Evolutionary conservation across 2,797 vertebrate genomes (phyloP), one percentile per base, ranked within the genome.

Genomic region (Sitta carolinensis): DNA sequence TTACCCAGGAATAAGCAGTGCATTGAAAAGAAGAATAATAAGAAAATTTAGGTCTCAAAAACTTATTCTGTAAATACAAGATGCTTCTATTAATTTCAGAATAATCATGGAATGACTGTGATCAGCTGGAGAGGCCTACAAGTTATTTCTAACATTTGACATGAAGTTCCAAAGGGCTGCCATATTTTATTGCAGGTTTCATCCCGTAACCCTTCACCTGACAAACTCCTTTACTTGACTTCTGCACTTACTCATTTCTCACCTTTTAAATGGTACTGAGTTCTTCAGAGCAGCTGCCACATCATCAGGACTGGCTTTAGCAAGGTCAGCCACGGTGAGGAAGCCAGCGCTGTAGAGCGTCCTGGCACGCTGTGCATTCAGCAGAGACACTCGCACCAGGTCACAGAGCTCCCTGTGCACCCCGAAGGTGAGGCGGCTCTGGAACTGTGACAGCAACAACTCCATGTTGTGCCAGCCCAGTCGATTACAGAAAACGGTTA

Each of bases 391-490:
- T 50, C 99, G 98, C 45, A 99, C 98, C 74, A 99, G 97, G 97
- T 99, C 99, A 32, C 99, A 98, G 50, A 99, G 98, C 93, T 99
- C 99, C 87, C 99, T 98, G 68, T 99, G 99, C 73, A 99, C 98
- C 29, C 99, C 99, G 55, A 99, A 99, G n/a, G 98, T 99, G 81
- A 99, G 98, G 45, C 99, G 98, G 93, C 98, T 99, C 98, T 99
- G 99, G 97, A 99, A 99, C 96, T 99, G 99, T 29, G 99, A 99
- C 57, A 99, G 97, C 32, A 99, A 96, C 45, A 99, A 95, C 94
- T 99, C 99, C 98, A 99, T 98, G 96, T 99, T 99, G 98, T 99
- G 98, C 99, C 99, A 99, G 59, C 99, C 99, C 82, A 99, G 98
- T 10, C 98, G 98, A 90, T 98, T 99, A 97, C 98, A 99, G 98